Base-by-base conservation (phyloP, 2,797 vertebrate species). In the Corythornis leucogaster region DNA sequence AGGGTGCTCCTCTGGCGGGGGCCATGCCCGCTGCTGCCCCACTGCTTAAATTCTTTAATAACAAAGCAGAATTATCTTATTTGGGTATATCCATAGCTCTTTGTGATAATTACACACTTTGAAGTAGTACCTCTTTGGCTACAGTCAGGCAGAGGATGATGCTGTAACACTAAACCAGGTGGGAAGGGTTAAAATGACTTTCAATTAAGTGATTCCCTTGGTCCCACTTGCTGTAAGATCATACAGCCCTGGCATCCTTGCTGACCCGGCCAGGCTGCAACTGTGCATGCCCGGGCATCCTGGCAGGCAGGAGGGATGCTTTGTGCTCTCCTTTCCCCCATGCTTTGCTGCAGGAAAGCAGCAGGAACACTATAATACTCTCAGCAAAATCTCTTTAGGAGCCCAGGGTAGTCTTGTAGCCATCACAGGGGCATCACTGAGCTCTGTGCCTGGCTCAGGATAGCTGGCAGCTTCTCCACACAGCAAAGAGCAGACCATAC, bases 121-220 rank as follows among this genome's bases (percentile, higher is more conserved):
- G 69, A 70, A 84, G 42, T 40, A 53, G 2, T 4, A 15, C 7
- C 48, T 80, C 53, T 20, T 11, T 53, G 57, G 57, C 64, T 85
- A 15, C 25, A 68, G 28, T 16, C 38, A 40, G 40, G 54, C 67
- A 74, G 40, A 1, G 1, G 21, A 31, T 58, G 70, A 88, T 62
- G 74, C 40, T 86, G 70, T 38, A 71, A 74, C 43, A 22, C 45
- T 62, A 78, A 85, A 68, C n/a, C n/a, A 19, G 28, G 38, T 30
- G 71, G 85, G 28, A 89, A 81, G 67, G 66, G 86, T 87, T 93
- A 90, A 86, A 89, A 86, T 79, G 19, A 33, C 57, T 48, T 86
- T 68, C 67, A 68, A 85, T 71, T 67, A 90, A 51, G 43, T 8
- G 33, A 48, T 74, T 80, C 8, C 16, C 19, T 26, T 1, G 5